These are phyloP conservation scores for Cyclina sinensis DNA, from an alignment of 1,140 invertebrate species.

Conservation along the genomic window DNA sequence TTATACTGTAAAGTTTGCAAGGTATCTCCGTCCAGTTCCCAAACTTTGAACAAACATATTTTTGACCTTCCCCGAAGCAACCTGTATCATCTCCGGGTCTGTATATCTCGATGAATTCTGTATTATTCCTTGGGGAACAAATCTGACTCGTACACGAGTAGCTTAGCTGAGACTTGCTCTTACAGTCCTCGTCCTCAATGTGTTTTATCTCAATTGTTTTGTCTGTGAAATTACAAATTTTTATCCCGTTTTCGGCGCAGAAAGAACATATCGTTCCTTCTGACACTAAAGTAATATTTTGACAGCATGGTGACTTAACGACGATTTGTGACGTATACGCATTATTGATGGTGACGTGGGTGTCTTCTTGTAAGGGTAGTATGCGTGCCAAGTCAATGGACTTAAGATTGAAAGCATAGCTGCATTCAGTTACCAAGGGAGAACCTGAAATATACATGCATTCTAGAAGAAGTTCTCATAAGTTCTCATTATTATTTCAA, in stretches of 20 bases:
- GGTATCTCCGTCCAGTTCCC: background rate
- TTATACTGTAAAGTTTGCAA: background rate
- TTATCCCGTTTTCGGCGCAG: constrained; percentile 14
- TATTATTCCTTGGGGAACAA: background rate
- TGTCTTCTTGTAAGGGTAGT: background rate
- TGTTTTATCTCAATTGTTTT: background rate
- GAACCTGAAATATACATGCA: background rate
- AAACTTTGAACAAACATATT: background rate
- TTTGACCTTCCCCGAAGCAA: background rate
- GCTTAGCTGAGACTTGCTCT: background rate
- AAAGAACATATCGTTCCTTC: background rate
- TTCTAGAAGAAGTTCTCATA: too few relatives aligned
- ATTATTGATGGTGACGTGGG: background rate
- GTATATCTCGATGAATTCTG: background rate
- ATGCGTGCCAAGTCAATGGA: background rate
- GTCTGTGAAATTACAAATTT: constrained; percentile 18
- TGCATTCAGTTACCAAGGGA: background rate
- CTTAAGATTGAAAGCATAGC: background rate
- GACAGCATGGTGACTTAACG: constrained; percentile 14
- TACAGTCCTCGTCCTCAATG: background rate
- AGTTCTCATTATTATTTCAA: too few relatives aligned
- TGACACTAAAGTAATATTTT: background rate
- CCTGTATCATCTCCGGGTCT: constrained; percentile 14
- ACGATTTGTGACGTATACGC: background rate
- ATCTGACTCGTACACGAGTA: background rate